These are phyloP conservation scores for Passer montanus DNA, from an alignment of 2,113 vertebrate genomes.

Conservation along the genomic window DNA sequence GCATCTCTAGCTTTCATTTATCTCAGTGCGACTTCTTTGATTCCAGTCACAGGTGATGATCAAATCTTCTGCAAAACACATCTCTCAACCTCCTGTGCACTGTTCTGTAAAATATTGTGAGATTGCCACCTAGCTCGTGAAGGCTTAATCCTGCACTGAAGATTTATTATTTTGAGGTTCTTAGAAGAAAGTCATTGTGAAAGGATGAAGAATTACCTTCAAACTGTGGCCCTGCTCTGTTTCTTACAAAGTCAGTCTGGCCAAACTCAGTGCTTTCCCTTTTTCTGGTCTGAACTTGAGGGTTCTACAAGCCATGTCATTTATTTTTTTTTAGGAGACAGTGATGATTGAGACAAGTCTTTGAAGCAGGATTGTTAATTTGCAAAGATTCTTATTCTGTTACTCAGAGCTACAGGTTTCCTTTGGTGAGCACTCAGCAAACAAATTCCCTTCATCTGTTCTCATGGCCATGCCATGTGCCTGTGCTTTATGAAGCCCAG, in stretches of 20 bases:
- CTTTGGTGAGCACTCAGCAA: neutral
- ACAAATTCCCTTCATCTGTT: neutral
- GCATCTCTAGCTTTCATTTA: neutral
- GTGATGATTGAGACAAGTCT: neutral
- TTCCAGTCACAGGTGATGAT: neutral
- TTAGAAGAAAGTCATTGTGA: neutral
- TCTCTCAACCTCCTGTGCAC: neutral
- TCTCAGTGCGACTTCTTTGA: neutral
- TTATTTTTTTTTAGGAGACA: neutral
- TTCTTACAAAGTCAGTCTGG: neutral
- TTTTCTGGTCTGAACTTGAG: neutral
- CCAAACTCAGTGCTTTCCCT: neutral
- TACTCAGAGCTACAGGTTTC: neutral
- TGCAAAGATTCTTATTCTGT: neutral
- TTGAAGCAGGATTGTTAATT: neutral
- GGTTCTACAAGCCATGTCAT: neutral
- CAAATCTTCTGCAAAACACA: neutral
- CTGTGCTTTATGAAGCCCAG: neutral
- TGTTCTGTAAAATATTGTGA: neutral
- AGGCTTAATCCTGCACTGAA: neutral
- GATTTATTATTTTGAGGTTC: neutral
- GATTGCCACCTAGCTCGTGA: conserved; percentile 31
- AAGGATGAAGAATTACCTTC: neutral
- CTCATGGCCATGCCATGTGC: neutral
- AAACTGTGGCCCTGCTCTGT: neutral